Conservation (phyloP, 2,888 invertebrate genomes). For the Pantelozetes paolii region DNA sequence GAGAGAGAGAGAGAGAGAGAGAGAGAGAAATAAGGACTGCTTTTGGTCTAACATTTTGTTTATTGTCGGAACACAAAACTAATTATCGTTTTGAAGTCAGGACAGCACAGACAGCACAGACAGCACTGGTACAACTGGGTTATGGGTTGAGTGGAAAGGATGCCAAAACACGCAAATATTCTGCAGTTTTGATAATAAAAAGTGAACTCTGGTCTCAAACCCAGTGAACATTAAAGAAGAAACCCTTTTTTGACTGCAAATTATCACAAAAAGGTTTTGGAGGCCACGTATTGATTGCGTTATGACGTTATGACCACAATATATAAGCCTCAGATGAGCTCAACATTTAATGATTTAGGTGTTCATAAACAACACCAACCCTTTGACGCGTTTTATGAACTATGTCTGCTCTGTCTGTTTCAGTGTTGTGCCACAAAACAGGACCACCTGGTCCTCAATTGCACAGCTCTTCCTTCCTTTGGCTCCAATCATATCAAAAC, state of each 20-base stretch:
- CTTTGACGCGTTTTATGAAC: slow-evolving; percentile 32
- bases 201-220: slow-evolving; percentile 31
- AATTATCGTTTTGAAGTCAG: slow-evolving; percentile 34
- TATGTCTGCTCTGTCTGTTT: slow-evolving; percentile 26
- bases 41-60: slow-evolving; percentile 23
- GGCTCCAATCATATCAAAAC: slow-evolving; percentile 31
- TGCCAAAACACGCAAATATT: slow-evolving; percentile 32
- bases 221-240: background rate
- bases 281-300: background rate
- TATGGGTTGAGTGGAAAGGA: slow-evolving; percentile 11
- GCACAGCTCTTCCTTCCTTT: background rate
- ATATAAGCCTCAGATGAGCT: background rate
- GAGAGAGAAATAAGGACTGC: slow-evolving; percentile 19
- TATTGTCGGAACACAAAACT: slow-evolving; percentile 26
- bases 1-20: too few species aligned
- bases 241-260: slow-evolving; percentile 30
- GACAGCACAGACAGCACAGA: background rate
- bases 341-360: slow-evolving; percentile 19
- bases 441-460: slow-evolving; percentile 34
- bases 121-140: background rate
- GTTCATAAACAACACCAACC: slow-evolving; percentile 27
- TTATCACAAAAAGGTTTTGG: slow-evolving; percentile 23
- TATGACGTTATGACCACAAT: slow-evolving; percentile 18
- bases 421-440: background rate
- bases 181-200: slow-evolving; percentile 31